These are phyloP conservation scores for Hipposideros larvatus DNA, from an alignment of 2,797 vertebrate genomes.

Conservation along the genomic window DNA sequence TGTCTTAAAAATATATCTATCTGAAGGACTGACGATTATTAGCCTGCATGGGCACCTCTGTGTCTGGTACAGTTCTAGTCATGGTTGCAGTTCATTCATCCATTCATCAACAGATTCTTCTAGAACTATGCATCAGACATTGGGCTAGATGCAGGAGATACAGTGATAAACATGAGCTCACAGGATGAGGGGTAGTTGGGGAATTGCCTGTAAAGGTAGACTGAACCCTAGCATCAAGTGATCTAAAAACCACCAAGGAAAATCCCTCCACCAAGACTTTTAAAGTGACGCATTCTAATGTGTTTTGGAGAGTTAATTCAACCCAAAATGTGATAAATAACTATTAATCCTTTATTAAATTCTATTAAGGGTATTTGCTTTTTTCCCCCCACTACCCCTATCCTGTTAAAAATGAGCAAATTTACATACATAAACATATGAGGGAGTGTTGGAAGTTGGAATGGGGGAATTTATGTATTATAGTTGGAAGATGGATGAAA, in stretches of 20 bases:
- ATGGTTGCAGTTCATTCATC: not conserved
- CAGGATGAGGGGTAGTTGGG: not conserved
- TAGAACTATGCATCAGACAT: not conserved
- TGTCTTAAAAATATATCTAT: not conserved
- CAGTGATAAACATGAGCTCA: not conserved
- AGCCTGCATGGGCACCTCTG: not conserved
- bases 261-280: not conserved
- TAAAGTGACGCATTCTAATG: not conserved
- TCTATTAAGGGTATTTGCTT: not conserved
- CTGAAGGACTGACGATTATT: not conserved
- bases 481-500: not conserved
- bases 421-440: not conserved
- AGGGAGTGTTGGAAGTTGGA: not conserved
- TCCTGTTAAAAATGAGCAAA: not conserved
- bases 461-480: not conserved
- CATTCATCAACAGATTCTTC: not conserved
- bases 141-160: not conserved
- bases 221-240: not conserved
- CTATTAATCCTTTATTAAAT: not conserved
- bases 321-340: not conserved
- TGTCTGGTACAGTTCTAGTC: not conserved
- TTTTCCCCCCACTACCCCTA: not conserved
- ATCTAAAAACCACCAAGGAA: not conserved
- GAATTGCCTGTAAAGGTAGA: not conserved
- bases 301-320: not conserved